phyloP scores from a whole-genome alignment of 2,888 invertebrate species.

The Drosophila lacicola region DNA sequence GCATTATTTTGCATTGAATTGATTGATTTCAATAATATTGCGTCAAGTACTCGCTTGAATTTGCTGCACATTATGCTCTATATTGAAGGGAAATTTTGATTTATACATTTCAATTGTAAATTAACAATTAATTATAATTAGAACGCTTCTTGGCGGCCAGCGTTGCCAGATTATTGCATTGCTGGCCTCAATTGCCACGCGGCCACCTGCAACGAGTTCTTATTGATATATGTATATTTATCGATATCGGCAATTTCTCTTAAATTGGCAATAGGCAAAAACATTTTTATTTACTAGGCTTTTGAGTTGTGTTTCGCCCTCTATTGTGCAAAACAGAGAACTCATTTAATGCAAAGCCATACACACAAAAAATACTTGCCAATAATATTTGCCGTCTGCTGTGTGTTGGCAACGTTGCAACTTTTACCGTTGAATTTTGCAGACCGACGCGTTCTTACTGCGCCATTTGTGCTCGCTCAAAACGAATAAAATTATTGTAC shows the following conservation, averaged over 20 bases:
- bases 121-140: not conserved
- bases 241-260: not conserved
- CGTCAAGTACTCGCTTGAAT: not conserved
- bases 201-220: not conserved
- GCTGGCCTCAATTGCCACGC: not conserved
- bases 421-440: conserved; percentile 8
- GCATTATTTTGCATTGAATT: not conserved
- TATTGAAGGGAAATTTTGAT: not conserved
- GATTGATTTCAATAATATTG: not conserved
- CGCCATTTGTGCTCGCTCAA: not conserved
- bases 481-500: not conserved
- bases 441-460: not conserved
- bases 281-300: not conserved
- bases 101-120: not conserved
- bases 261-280: too few relatives aligned
- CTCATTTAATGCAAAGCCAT: not conserved
- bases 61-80: too few relatives aligned
- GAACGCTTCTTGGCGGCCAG: not conserved
- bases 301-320: not conserved
- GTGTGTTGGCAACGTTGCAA: not conserved
- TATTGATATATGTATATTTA: not conserved
- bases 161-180: not conserved
- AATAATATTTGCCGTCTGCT: not conserved
- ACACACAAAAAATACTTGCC: conserved; percentile 1
- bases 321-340: not conserved